Conservation (phyloP, 53 echinoderm and acorn worm species). For the Zoroaster sp. region DNA sequence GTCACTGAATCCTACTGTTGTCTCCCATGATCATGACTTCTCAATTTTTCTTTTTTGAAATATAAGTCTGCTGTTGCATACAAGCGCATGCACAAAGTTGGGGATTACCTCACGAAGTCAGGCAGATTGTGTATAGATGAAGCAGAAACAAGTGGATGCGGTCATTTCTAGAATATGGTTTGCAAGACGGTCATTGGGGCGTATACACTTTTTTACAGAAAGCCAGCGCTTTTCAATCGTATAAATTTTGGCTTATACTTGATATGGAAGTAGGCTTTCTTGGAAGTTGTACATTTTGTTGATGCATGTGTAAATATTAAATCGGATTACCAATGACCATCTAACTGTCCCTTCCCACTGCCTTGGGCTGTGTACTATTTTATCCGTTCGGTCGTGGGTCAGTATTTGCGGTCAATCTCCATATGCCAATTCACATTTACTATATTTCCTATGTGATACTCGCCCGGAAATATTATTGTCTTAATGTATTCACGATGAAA, state of each 20-base stretch:
- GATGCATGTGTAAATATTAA: background rate
- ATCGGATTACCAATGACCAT: background rate
- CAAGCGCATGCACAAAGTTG: background rate
- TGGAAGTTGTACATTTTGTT: background rate
- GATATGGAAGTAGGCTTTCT: too few relatives aligned
- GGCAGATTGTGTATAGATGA: background rate
- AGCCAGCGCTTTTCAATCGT: too few relatives aligned
- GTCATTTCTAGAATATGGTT: too few relatives aligned
- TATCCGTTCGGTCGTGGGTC: too few relatives aligned
- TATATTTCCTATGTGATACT: background rate
- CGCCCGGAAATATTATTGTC: background rate
- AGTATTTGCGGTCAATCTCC: background rate
- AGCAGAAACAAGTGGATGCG: too few relatives aligned
- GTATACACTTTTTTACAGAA: too few relatives aligned
- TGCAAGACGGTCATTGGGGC: too few relatives aligned
- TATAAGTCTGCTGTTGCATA: background rate
- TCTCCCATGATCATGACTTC: background rate
- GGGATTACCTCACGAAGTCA: background rate
- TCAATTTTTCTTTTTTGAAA: background rate
- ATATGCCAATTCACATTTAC: background rate
- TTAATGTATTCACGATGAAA: background rate
- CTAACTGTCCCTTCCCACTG: background rate
- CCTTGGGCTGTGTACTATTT: background rate
- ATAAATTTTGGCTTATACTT: too few relatives aligned
- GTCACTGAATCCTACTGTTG: background rate